Evolutionary conservation across 1,140 invertebrate genomes (phyloP).

Genomic region (Zaprionus lachaisei): DNA sequence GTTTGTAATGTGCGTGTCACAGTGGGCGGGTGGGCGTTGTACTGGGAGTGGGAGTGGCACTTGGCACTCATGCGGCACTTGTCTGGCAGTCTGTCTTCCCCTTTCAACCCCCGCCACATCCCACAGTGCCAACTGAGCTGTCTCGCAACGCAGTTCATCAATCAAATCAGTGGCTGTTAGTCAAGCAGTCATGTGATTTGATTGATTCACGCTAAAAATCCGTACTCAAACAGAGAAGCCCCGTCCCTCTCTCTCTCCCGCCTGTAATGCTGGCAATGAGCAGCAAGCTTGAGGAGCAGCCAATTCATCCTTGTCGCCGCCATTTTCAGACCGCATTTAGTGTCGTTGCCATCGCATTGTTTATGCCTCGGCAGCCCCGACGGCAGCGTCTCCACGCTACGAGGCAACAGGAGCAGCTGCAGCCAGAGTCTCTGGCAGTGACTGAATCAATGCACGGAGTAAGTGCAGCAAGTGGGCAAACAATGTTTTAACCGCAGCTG

Average conservation of each 20-base stretch:
- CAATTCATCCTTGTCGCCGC: conserved; percentile 54
- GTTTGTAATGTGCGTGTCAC: conserved; percentile 73
- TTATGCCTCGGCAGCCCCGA: conserved; percentile 34
- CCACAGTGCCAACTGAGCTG: conserved; percentile 36
- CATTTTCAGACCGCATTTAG: conserved; percentile 45
- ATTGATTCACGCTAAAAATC: conserved; percentile 82
- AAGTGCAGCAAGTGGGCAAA: conserved; percentile 22
- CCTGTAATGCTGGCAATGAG: neutral
- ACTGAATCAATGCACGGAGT: neutral
- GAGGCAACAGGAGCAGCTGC: neutral
- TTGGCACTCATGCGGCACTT: conserved; percentile 27
- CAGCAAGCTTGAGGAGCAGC: conserved; percentile 8
- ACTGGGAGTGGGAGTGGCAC: neutral
- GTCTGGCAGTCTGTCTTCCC: conserved; percentile 5
- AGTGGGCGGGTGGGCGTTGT: conserved; percentile 30
- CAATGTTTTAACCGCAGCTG: conserved; percentile 72
- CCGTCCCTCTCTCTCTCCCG: neutral
- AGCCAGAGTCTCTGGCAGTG: neutral
- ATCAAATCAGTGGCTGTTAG: conserved; percentile 82
- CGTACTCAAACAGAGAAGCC: conserved; percentile 57
- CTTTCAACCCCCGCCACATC: neutral
- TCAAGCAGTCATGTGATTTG: conserved; percentile 82
- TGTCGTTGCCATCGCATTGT: conserved; percentile 44
- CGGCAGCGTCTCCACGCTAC: neutral
- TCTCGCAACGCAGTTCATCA: conserved; percentile 69